Evolutionary conservation across 2,113 vertebrate genomes (phyloP), one percentile per base, ranked within the genome.

Genomic region (Pseudois nayaur): DNA sequence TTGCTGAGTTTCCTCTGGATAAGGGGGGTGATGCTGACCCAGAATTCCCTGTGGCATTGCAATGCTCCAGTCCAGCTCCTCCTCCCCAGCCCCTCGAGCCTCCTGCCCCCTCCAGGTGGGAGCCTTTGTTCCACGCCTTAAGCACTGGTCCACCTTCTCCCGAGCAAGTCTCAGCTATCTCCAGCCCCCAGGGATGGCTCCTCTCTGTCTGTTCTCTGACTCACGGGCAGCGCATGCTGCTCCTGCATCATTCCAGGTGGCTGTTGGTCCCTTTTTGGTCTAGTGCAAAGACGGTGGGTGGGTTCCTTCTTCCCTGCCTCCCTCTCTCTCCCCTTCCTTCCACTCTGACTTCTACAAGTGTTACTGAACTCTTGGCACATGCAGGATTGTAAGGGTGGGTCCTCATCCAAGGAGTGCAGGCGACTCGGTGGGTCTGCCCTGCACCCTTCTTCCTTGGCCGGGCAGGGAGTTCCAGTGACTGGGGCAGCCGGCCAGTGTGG

Each of bases 401-500:
- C 13, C 17, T 57, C 11, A 13, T 92, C 50, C 17, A 1, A 54
- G 6, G 50, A n/a, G 2, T n/a, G 0, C 15, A 16, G 59, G 76
- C 16, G 23, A 62, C 4, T 1, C 21, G 2, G 60, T 36, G 23
- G 19, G 5, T 62, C 40, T 89, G 4, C 74, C 33, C 88, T 85
- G 12, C 33, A 9, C 43, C 29, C 40, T 79, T 59, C 64, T 81
- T 16, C 13, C 25, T n/a, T 59, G 76, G 23, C 57, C 1, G 4
- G 33, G 45, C 12, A 19, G 82, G 21, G 16, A 84, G 57, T 50
- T 36, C 16, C n/a, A 33, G 33, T 40, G 40, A 54, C 4, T 1
- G 3, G 55, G 33, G 17, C 5, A 59, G 27, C 16, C 0, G 3
- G 8, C 16, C 40, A 25, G 0, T 6, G 11, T 8, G 43, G 17